phyloP scores from a whole-genome alignment of 2,888 invertebrate species.

The Mythimna loreyi region DNA sequence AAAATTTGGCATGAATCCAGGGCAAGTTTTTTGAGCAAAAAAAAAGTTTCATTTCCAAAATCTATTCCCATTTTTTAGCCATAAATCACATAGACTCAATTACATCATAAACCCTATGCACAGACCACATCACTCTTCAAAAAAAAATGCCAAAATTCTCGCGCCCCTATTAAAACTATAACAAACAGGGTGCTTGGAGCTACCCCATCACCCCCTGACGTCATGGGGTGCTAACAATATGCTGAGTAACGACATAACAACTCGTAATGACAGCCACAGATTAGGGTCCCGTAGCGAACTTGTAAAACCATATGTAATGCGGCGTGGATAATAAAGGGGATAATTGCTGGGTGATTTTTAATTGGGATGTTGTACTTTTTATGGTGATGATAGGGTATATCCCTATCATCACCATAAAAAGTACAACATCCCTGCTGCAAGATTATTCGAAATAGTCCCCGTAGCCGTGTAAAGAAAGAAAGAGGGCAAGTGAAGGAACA shows the following conservation, averaged over 20 bases:
- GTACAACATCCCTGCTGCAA: too few relatives aligned
- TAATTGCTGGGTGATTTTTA: conserved; percentile 5
- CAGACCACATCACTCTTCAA: conserved; percentile 5
- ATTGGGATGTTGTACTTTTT: conserved; percentile 27
- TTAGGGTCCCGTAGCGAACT: conserved; percentile 43
- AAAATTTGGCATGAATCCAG: too few relatives aligned
- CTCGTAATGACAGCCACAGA: conserved; percentile 49
- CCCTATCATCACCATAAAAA: too few relatives aligned
- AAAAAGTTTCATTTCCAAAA: not conserved
- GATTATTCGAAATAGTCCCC: too few relatives aligned
- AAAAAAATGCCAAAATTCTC: conserved; percentile 4
- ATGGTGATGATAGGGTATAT: too few relatives aligned
- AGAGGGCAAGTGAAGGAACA: too few relatives aligned
- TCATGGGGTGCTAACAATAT: conserved; percentile 76
- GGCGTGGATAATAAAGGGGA: conserved; percentile 22
- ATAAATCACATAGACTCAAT: conserved; percentile 34
- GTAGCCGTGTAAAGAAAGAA: too few relatives aligned
- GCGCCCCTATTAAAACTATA: conserved; percentile 59
- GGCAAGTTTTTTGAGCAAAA: too few relatives aligned
- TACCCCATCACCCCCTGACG: conserved; percentile 40
- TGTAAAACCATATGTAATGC: conserved; percentile 32
- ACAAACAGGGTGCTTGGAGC: conserved; percentile 39
- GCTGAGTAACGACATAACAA: conserved; percentile 78
- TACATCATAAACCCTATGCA: not conserved
- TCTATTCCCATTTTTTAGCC: not conserved